Evolutionary conservation across 23 tunicate genomes (phyloP), one percentile per base, ranked within the genome.

Genomic region (Trididemnum nubilum): DNA sequence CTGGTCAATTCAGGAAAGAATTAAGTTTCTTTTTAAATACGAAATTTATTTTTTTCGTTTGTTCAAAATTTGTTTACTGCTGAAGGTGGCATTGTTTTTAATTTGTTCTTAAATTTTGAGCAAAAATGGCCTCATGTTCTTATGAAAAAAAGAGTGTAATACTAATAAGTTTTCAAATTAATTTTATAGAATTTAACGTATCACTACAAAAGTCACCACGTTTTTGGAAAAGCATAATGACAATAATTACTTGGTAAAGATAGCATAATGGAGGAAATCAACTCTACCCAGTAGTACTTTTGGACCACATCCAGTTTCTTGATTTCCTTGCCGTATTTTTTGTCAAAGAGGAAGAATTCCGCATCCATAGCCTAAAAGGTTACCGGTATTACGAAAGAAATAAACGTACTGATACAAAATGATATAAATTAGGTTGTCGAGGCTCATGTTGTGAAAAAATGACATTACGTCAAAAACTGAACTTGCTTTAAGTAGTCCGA

Each of bases 341-440:
- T 51, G 69, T 83, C 65, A 49, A 93, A 93, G 38, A 87, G 50
- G 40, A 77, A 82, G 71, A 93, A 84, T 57, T 83, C 88, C 5
- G 93, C 92, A 51, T 87, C 91, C 69, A 93, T 93, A 12, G 98
- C 98, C 98, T 93, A 65, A 25, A 82, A 70, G 2, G 54, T n/a
- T n/a, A n/a, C n/a, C n/a, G n/a, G n/a, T n/a, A n/a, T n/a, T n/a
- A 23, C 57, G 18, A 50, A 12, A 50, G 57, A 12, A 19, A 50
- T 19, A 50, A n/a, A n/a, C n/a, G n/a, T n/a, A n/a, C n/a, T n/a
- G n/a, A n/a, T 44, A 44, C 15, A 44, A 44, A 44, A 44, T 44
- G 54, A 44, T 44, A 44, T 7, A 44, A 44, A 44, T 15, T 15
- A 44, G 15, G 15, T 15, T 44, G 54, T n/a, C n/a, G n/a, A n/a